phyloP scores from a whole-genome alignment of 2,888 invertebrate species.

The Tetropium fuscum region DNA sequence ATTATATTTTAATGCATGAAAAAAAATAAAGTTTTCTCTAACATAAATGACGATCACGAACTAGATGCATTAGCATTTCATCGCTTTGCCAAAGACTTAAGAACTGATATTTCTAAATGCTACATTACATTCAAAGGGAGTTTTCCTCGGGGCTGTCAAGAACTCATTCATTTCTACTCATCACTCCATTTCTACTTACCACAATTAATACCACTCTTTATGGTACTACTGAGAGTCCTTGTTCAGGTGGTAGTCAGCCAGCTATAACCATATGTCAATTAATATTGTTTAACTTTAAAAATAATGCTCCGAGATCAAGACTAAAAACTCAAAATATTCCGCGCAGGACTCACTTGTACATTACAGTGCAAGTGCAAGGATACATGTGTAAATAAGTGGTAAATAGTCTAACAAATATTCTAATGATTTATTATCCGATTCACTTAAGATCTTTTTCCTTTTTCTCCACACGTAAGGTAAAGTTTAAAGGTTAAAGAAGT shows the following conservation, averaged over 20 bases:
- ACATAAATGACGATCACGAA: not conserved
- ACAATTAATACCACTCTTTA: not conserved
- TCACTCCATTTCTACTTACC: not conserved
- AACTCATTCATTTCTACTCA: too few species aligned
- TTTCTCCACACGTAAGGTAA: too few species aligned
- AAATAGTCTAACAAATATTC: too few species aligned
- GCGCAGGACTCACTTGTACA: too few species aligned
- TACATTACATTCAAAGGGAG: slow-evolving; percentile 3
- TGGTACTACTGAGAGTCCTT: not conserved
- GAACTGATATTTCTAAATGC: not conserved
- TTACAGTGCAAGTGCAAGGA: too few species aligned
- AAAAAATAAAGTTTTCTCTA: not conserved
- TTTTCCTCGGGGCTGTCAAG: slow-evolving; percentile 2
- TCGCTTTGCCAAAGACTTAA: not conserved
- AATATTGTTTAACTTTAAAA: not conserved
- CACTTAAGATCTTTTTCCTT: too few species aligned
- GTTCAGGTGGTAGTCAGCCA: not conserved
- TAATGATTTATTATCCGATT: too few species aligned
- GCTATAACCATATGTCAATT: not conserved
- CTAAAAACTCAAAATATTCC: not conserved
- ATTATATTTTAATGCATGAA: not conserved
- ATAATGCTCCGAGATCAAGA: not conserved
- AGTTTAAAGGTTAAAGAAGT: too few species aligned
- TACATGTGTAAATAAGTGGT: too few species aligned
- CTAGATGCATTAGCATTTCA: slow-evolving; percentile 1